A percentile compares a stretch with the other conserved stretches of the same genome.
Conservation (phyloP, 2,888 invertebrate species). For the Apodemia zela region DNA sequence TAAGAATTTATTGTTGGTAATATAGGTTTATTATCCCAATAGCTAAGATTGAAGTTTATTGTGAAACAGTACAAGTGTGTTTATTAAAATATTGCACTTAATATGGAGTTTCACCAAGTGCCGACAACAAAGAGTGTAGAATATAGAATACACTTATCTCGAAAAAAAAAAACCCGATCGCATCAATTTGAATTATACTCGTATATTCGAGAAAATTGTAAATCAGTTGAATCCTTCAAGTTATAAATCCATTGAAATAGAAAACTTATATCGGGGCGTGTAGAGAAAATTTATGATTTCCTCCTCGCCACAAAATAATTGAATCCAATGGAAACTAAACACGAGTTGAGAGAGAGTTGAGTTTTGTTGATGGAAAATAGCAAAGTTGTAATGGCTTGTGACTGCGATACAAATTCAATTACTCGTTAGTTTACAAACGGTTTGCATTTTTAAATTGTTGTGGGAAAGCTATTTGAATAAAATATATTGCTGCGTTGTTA, state of each 20-base stretch:
- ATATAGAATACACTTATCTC: too few species aligned
- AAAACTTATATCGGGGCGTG: constrained; percentile 3
- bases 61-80: too few species aligned
- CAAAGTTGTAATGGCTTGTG: constrained; percentile 10
- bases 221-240: neutral
- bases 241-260: neutral
- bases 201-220: neutral
- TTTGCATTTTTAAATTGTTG: neutral
- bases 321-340: constrained; percentile 31
- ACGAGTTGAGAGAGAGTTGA: constrained; percentile 26
- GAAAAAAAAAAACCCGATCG: too few species aligned
- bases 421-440: neutral
- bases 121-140: too few species aligned
- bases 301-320: constrained; percentile 31
- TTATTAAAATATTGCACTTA: too few species aligned
- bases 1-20: too few species aligned
- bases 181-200: neutral
- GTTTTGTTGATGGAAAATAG: constrained; percentile 7
- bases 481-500: too few species aligned
- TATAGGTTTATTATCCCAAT: too few species aligned
- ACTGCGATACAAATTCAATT: constrained; percentile 10
- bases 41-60: too few species aligned
- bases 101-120: too few species aligned
- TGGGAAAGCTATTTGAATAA: too few species aligned
- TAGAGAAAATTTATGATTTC: constrained; percentile 31